Conservation (phyloP, 2,888 invertebrate genomes). For the Cenopis cana region DNA sequence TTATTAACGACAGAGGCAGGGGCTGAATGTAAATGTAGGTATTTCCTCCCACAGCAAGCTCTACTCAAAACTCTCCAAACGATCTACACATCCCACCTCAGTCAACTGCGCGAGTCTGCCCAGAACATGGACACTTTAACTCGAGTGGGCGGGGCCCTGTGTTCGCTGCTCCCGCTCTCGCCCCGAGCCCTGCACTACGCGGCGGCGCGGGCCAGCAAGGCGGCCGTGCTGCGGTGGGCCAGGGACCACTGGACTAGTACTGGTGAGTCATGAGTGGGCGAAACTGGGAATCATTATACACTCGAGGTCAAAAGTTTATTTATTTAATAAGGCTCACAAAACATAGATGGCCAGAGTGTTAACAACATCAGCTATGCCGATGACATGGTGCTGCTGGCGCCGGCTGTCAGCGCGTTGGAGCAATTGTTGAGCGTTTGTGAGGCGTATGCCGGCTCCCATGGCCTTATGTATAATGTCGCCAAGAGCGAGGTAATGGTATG, state of each 20-base stretch:
- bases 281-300: not conserved
- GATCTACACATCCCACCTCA: constrained; percentile 58
- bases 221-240: constrained; percentile 60
- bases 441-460: too few species aligned
- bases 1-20: too few species aligned
- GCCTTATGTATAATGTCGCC: too few species aligned
- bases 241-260: constrained; percentile 61
- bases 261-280: constrained; percentile 45
- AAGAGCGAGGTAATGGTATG: too few species aligned
- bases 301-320: too few species aligned
- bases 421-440: too few species aligned
- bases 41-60: constrained; percentile 54
- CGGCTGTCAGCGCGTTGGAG: too few species aligned
- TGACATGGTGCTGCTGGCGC: too few species aligned
- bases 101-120: constrained; percentile 51
- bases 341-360: too few species aligned
- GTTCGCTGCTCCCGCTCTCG: constrained; percentile 62
- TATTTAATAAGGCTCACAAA: too few species aligned
- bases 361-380: too few species aligned
- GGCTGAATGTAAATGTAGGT: too few species aligned
- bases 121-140: constrained; percentile 46
- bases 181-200: constrained; percentile 60
- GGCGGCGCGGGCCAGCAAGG: constrained; percentile 52
- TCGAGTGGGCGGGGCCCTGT: constrained; percentile 60
- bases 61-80: constrained; percentile 53